These are phyloP conservation scores for Sternarchorhynchus goeldii DNA, from an alignment of 2,797 vertebrate species.

Conservation along the genomic window DNA sequence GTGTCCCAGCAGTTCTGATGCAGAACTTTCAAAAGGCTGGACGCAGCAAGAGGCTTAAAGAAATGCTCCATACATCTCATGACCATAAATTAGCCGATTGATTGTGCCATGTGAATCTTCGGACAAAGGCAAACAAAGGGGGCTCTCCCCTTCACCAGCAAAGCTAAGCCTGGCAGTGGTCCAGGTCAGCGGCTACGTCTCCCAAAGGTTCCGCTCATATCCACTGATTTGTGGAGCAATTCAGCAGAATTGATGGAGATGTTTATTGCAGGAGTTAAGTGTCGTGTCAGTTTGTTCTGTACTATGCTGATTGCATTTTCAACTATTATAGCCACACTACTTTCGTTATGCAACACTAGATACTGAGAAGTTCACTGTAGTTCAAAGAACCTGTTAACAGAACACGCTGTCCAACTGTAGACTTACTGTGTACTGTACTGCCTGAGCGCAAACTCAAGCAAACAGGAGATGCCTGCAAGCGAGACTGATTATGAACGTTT, in stretches of 20 bases:
- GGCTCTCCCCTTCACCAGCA: constrained; percentile 31
- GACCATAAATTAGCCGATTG: constrained; percentile 47
- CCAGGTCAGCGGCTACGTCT: constrained; percentile 41
- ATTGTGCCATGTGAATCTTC: constrained; percentile 35
- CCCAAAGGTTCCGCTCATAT: constrained; percentile 36
- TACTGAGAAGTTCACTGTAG: constrained; percentile 24
- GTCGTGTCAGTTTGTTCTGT: constrained; percentile 32
- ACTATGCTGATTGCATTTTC: constrained; percentile 19
- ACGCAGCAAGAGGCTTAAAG: constrained; percentile 20
- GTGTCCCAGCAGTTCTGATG: background rate
- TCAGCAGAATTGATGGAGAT: background rate
- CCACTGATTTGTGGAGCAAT: constrained; percentile 6
- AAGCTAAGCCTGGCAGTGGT: constrained; percentile 37
- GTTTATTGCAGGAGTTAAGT: constrained; percentile 29
- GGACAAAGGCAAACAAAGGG: constrained; percentile 37
- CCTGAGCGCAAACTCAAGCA: constrained; percentile 5
- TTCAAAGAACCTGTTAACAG: constrained; percentile 37
- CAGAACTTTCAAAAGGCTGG: background rate
- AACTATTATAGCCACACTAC: constrained; percentile 11
- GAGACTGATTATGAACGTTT: constrained; percentile 27
- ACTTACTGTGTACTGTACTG: background rate
- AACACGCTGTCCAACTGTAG: constrained; percentile 34
- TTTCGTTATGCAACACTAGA: constrained; percentile 36
- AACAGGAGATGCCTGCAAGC: constrained; percentile 34
- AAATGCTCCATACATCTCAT: constrained; percentile 35